Evolutionary conservation across 2,797 vertebrate species (phyloP), one percentile per base, ranked within the genome.

Genomic region (Mastacembelus armatus): DNA sequence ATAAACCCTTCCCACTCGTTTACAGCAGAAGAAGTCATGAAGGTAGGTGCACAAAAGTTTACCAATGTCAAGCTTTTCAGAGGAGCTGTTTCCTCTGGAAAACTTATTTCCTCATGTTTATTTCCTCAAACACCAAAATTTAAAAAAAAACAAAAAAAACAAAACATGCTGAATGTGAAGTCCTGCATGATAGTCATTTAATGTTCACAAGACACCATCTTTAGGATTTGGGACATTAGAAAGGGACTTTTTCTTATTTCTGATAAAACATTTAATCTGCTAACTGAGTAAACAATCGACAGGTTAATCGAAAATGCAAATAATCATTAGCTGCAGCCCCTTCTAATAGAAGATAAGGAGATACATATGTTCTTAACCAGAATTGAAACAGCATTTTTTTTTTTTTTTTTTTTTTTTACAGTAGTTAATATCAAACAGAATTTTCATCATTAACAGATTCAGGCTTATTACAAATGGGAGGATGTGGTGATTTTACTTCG

Each of bases 31-130:
- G 43, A 69, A 47, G 60, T n/a, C 61, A 88, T 90, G 86, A 64
- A 88, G 89, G 91, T 91, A 83, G 15, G 79, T 83, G 55, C n/a
- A 35, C 8, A 9, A 11, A 24, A 21, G 29, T 32, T 27, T 2
- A 43, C 24, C 6, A 22, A 5, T 45, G 15, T 22, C 4, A 5
- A 30, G n/a, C 4, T 29, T 58, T 33, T 57, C 16, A 3, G 47
- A 3, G 10, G 10, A 7, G 8, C 0, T 14, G 4, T 32, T 18
- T 55, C n/a, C 2, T 30, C 7, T 11, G 2, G 3, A 42, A 32
- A 77, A 76, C 64, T 68, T 74, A 12, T 18, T 74, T 19, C 33
- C 54, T 69, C 44, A 14, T 71, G 78, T 22, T n/a, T n/a, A n/a
- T n/a, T n/a, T n/a, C n/a, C n/a, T n/a, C n/a, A n/a, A n/a, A n/a